Base-by-base conservation (phyloP, 35 echinoderm and acorn worm genomes). In the Diadema setosum region DNA sequence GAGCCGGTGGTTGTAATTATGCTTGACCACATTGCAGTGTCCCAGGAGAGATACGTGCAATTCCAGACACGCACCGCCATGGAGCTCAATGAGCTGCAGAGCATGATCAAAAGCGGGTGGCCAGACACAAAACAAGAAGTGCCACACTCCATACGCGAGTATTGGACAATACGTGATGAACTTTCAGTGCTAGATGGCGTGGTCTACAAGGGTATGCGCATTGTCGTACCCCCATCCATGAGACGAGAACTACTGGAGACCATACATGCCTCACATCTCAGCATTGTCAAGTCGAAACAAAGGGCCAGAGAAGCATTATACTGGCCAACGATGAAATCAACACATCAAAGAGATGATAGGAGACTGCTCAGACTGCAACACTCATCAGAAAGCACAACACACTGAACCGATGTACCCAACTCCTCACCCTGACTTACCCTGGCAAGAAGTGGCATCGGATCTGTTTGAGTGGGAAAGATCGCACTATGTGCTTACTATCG, bases 21-120 rank as follows among this genome's bases (percentile, higher is more conserved):
- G 80, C 31, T 74, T 8, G 85, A 89, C 3, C 63, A 69, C 45
- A 86, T 91, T 21, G 60, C 82, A 58, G 90, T 91, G 27, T 5
- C 83, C 9, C 90, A 24, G 44, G 49, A 2, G 14, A 86, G 86
- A 25, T 94, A 94, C 42, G 37, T 16, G 5, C 17, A 76, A 16
- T 75, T 87, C 40, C 69, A 26, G 36, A 26, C 42, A 12, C 21
- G 20, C 21, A 25, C 23, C 14, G 36, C 44, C 16, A 42, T 23
- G 24, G 93, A 91, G 48, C 84, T 95, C 21, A 83, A 91, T 42
- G 80, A 87, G 40, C 60, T 95, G 0, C 36, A 75, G 21, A 56
- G 20, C 11, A 95, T 88, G n/a, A 88, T 95, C 36, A 70, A 21
- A 32, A 88, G 87, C 91, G 94, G 94, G 39, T 97, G 94, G 94